phyloP scores from a whole-genome alignment of 2,113 vertebrate species.

The Strigops habroptila region DNA sequence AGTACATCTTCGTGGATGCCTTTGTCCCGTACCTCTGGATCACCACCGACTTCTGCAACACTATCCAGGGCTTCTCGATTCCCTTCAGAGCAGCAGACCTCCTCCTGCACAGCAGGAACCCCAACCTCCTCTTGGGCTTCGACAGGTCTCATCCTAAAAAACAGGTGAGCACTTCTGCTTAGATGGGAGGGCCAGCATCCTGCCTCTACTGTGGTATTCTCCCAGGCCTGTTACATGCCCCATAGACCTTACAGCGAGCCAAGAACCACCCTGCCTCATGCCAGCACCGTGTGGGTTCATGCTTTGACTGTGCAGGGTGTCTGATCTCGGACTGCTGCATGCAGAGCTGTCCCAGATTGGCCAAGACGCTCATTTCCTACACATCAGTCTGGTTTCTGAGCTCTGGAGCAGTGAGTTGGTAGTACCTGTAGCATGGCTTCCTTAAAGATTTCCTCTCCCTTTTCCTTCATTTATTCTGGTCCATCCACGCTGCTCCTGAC shows the following conservation, averaged over 20 bases:
- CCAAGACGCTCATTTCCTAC: neutral
- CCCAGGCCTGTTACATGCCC: neutral
- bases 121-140: conserved; percentile 88
- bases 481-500: accelerated
- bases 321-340: neutral
- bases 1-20: conserved; percentile 95
- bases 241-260: neutral
- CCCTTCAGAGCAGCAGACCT: conserved; percentile 92
- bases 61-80: conserved; percentile 83
- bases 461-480: neutral
- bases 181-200: neutral
- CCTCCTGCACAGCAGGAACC: conserved; percentile 83
- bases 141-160: conserved; percentile 93
- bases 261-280: neutral
- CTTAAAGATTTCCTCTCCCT: neutral
- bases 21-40: conserved; percentile 90
- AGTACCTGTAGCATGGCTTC: neutral
- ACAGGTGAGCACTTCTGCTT: conserved; percentile 75
- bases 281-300: accelerated
- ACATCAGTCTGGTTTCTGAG: neutral
- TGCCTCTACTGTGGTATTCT: neutral
- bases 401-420: neutral
- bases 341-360: neutral
- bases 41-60: conserved; percentile 91
- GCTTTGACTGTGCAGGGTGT: neutral